Evolutionary conservation across 2,797 vertebrate species (phyloP).

Genomic region (Enteromius afrohamiltoni): DNA sequence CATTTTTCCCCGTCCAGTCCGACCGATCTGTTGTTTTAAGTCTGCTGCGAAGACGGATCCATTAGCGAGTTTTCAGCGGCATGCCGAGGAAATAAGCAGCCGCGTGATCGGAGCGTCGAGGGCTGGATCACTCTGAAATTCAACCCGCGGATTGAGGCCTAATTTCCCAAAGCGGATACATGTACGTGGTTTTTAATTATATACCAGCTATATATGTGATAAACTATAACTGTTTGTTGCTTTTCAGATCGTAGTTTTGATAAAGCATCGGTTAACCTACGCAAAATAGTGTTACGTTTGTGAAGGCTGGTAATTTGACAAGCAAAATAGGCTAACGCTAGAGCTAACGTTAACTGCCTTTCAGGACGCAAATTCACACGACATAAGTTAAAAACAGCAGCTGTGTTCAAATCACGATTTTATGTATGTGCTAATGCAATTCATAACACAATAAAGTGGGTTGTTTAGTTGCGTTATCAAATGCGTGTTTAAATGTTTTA

Average conservation of each 20-base stretch:
- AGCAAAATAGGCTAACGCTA: slow-evolving; percentile 42
- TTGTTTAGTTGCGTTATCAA: neutral
- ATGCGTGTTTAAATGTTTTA: neutral
- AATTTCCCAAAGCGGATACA: neutral
- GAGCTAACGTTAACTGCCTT: neutral
- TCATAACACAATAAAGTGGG: neutral
- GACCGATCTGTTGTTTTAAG: neutral
- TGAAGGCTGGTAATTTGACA: slow-evolving; percentile 37
- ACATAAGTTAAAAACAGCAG: neutral
- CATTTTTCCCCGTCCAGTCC: neutral
- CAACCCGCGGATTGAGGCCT: slow-evolving; percentile 30
- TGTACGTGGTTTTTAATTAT: slow-evolving; percentile 5
- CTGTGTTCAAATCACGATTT: neutral
- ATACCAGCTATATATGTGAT: neutral
- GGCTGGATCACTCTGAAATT: slow-evolving; percentile 27
- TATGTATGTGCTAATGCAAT: neutral
- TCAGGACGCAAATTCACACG: neutral
- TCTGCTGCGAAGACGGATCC: neutral
- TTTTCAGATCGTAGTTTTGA: neutral
- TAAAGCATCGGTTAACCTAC: slow-evolving; percentile 1
- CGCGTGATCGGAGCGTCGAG: neutral
- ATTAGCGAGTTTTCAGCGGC: neutral
- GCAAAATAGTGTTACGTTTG: slow-evolving; percentile 43
- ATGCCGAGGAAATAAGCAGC: slow-evolving; percentile 18
- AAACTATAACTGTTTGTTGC: neutral